Conservation (phyloP, 1,140 invertebrate species). For the Hylyphantes graminicola region DNA sequence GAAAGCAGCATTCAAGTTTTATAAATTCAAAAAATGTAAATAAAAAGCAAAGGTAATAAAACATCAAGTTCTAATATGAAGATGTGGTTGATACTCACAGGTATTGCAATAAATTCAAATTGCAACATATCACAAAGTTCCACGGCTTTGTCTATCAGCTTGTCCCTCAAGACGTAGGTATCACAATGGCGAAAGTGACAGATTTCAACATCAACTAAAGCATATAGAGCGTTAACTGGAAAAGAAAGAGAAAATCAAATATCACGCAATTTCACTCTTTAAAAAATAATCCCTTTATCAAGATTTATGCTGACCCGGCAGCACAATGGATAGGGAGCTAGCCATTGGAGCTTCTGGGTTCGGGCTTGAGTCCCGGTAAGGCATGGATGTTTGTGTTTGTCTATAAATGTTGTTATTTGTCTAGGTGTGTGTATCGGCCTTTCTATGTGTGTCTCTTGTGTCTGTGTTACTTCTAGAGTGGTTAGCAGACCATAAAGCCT, state of each 20-base stretch:
- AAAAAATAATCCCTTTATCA: too few relatives aligned
- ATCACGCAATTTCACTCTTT: too few relatives aligned
- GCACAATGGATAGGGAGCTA: too few relatives aligned
- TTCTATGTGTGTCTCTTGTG: too few relatives aligned
- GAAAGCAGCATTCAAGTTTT: neutral
- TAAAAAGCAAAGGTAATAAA: neutral
- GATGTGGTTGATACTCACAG: slow-evolving; percentile 67
- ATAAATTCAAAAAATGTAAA: neutral
- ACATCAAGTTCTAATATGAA: neutral
- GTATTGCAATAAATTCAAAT: slow-evolving; percentile 86
- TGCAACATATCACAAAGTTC: slow-evolving; percentile 82
- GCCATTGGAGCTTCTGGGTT: too few relatives aligned
- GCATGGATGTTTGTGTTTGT: too few relatives aligned
- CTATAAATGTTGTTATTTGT: too few relatives aligned
- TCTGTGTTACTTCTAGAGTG: too few relatives aligned
- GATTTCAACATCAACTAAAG: slow-evolving; percentile 67
- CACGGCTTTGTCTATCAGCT: slow-evolving; percentile 70
- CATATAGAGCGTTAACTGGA: slow-evolving; percentile 76
- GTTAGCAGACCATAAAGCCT: too few relatives aligned
- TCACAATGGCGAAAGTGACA: slow-evolving; percentile 61
- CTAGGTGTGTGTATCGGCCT: too few relatives aligned
- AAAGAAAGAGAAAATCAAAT: slow-evolving; percentile 12
- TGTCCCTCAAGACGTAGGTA: slow-evolving; percentile 66
- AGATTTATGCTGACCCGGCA: too few relatives aligned
- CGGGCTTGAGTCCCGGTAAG: too few relatives aligned